phyloP scores from a whole-genome alignment of 2,797 vertebrate genomes.

The Dicrostonyx torquatus region DNA sequence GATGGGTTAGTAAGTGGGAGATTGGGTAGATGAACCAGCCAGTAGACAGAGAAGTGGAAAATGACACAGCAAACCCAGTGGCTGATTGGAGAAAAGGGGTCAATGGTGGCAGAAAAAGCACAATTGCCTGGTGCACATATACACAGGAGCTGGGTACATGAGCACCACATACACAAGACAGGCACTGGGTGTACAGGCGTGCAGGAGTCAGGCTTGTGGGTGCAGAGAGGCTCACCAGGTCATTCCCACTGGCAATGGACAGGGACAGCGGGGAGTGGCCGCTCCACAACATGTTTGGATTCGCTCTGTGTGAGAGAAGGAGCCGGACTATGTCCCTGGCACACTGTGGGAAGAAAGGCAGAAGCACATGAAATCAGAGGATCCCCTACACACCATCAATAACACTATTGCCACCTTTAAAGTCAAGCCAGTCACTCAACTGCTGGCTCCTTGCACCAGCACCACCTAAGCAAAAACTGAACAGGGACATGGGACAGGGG shows the following conservation, averaged over 20 bases:
- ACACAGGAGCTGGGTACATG: too few relatives aligned
- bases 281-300: slow-evolving; percentile 90
- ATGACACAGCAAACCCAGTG: background rate
- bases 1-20: too few relatives aligned
- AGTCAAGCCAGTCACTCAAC: fast-evolving
- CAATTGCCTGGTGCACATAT: background rate
- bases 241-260: slow-evolving; percentile 92
- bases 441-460: background rate
- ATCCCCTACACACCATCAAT: fast-evolving
- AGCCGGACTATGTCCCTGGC: slow-evolving; percentile 87
- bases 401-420: fast-evolving
- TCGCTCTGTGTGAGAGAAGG: slow-evolving; percentile 89
- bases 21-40: too few relatives aligned
- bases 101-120: background rate
- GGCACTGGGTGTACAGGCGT: background rate
- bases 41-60: fast-evolving
- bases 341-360: slow-evolving; percentile 82
- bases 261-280: slow-evolving; percentile 94
- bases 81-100: background rate
- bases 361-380: background rate
- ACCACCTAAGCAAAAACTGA: background rate
- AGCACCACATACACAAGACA: background rate
- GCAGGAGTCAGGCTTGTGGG: fast-evolving
- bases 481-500: background rate
- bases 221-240: slow-evolving; percentile 85